Evolutionary conservation across 2,113 vertebrate genomes (phyloP).

Genomic region (Nycticorax nycticorax): DNA sequence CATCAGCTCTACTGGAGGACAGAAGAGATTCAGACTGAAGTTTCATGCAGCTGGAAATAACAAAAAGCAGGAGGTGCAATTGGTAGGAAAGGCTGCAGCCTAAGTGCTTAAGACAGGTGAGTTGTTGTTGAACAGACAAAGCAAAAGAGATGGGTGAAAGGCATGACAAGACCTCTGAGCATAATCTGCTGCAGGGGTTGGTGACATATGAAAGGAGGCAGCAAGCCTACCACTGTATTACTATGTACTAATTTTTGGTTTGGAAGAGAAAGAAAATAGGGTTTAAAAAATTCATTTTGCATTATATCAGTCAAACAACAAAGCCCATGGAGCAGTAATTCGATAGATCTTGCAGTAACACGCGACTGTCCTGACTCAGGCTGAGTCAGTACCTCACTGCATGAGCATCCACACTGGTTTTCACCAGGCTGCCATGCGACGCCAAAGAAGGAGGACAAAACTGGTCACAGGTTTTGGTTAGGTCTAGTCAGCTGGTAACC

Average conservation of each 20-base stretch:
- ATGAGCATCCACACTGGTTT: not conserved
- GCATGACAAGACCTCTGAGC: not conserved
- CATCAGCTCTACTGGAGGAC: not conserved
- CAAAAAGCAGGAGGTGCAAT: not conserved
- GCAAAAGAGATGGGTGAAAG: not conserved
- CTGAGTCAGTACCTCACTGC: not conserved
- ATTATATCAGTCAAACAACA: rapidly evolving
- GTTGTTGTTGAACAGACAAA: not conserved
- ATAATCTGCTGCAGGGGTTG: not conserved
- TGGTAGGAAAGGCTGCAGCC: constrained; percentile 1
- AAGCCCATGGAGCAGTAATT: not conserved
- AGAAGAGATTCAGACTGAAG: not conserved
- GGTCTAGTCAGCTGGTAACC: not conserved
- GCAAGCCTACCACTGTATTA: not conserved
- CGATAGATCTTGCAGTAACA: not conserved
- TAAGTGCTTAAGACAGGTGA: not conserved
- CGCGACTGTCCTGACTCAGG: rapidly evolving
- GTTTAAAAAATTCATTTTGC: not conserved
- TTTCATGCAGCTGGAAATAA: not conserved
- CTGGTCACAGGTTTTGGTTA: not conserved
- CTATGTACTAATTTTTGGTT: not conserved
- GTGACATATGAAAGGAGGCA: not conserved
- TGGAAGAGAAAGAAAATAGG: not conserved
- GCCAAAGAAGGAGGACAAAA: not conserved
- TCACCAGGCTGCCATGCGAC: not conserved